Conservation (phyloP, 2,888 invertebrate genomes). For the Tetragnatha montana region DNA sequence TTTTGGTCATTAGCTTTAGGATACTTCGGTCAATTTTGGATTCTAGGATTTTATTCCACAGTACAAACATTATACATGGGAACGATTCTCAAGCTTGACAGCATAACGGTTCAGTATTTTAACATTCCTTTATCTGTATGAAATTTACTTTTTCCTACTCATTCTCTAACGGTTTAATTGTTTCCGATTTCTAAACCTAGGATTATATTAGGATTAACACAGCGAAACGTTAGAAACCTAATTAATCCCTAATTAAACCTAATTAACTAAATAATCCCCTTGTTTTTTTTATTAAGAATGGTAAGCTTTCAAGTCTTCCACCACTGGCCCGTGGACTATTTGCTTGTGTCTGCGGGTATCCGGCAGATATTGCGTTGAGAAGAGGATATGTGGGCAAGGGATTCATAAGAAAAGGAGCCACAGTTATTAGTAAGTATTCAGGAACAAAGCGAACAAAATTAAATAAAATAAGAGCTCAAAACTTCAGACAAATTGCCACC, state of each 20-base stretch:
- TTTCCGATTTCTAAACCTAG: no score
- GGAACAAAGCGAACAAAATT: no score
- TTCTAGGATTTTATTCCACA: constrained; percentile 51
- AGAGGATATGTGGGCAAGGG: constrained; percentile 21
- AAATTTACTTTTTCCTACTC: neutral
- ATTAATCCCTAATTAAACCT: no score
- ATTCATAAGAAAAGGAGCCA: constrained; percentile 54
- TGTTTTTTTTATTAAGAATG: constrained; percentile 48
- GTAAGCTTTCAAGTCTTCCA: constrained; percentile 48
- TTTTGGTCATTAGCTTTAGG: constrained; percentile 57
- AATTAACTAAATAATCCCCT: no score
- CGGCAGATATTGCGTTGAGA: constrained; percentile 35
- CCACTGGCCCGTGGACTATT: constrained; percentile 50
- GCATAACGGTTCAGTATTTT: constrained; percentile 38
- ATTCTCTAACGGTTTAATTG: no score
- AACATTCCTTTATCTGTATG: neutral
- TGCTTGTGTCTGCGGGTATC: constrained; percentile 52
- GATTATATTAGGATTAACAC: no score
- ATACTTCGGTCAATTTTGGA: constrained; percentile 63
- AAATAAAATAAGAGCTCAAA: no score
- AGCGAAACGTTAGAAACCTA: no score
- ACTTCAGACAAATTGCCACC: no score
- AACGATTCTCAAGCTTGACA: constrained; percentile 55
- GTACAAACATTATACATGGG: constrained; percentile 59
- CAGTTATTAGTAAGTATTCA: constrained; percentile 48